Evolutionary conservation across 2,888 invertebrate species (phyloP), one percentile per base, ranked within the genome.

Genomic region (Baronia brevicornis): DNA sequence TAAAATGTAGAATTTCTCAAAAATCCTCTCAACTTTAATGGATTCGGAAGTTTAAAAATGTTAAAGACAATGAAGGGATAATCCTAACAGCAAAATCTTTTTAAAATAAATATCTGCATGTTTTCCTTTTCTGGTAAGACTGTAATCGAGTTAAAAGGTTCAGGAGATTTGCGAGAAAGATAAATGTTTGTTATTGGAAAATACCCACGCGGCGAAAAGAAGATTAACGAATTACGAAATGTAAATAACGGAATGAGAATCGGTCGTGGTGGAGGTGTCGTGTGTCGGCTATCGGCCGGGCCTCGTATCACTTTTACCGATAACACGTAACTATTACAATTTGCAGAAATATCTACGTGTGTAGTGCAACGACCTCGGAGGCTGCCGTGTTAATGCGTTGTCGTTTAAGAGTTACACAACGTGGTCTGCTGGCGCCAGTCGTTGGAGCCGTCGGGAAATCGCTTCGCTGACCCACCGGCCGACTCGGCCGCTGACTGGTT

Each of bases 391-490:
- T 66, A 66, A 72, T 67, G 71, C 38, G 48, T 47, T 62, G 67
- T 52, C 69, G 66, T 67, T 70, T 60, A 62, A 63, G 54, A 60
- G 67, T 80, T 79, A 73, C 82, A 78, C 78, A 79, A 80, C 68
- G 53, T 51, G 43, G 54, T 48, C 41, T 44, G 55, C 45, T 70
- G 79, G 82, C 80, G 80, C 82, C 79, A 70, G 66, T 60, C 70
- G 60, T 60, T 63, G 69, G 54, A 47, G 58, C 49, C 56, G 71
- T 60, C 75, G 77, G 75, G 73, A 72, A 77, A 77, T 70, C 68
- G 75, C 72, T 67, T 58, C 63, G 69, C 58, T 79, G 80, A 80
- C 80, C 80, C 73, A 79, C 64, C 78, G 69, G 67, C 73, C 70
- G 70, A 71, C 55, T 70, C 65, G 65, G 55, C 49, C 44, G 51